Percentiles rank a stretch among this genome's conserved stretches.
phyloP scores from a whole-genome alignment of 2,797 vertebrate genomes.

The Sebastes jordani region DNA sequence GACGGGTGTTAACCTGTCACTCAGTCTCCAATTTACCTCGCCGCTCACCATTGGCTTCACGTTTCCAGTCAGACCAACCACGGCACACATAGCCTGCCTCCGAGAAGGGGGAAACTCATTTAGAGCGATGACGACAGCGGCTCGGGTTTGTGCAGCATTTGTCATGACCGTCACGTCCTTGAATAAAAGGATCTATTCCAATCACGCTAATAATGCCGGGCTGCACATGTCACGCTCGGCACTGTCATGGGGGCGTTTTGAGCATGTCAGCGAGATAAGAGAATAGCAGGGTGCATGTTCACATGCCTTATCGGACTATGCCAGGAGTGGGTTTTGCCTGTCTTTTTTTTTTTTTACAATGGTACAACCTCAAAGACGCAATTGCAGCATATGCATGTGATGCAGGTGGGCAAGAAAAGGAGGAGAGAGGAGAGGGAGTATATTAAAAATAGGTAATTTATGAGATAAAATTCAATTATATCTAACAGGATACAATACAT shows the following conservation, averaged over 20 bases:
- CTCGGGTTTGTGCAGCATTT: conserved; percentile 40
- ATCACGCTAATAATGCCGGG: conserved; percentile 73
- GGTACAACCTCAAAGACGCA: conserved; percentile 56
- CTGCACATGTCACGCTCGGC: conserved; percentile 62
- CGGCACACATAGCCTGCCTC: conserved; percentile 7
- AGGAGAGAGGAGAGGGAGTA: background rate
- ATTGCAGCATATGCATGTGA: conserved; percentile 40
- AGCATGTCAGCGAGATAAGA: conserved; percentile 79
- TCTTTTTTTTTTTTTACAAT: conserved; percentile 52
- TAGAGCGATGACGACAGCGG: conserved; percentile 43
- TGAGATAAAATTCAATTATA: conserved; percentile 14
- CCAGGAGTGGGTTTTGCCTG: conserved; percentile 73
- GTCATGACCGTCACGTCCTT: conserved; percentile 67
- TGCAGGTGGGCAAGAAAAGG: conserved; percentile 36
- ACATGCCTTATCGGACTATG: conserved; percentile 73
- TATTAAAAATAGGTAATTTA: conserved; percentile 22
- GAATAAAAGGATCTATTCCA: conserved; percentile 69
- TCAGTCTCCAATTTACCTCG: conserved; percentile 49
- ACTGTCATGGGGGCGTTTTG: conserved; percentile 72
- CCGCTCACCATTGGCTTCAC: conserved; percentile 36
- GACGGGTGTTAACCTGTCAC: conserved; percentile 67
- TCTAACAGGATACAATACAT: background rate
- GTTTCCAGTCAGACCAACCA: conserved; percentile 27
- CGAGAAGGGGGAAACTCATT: conserved; percentile 51
- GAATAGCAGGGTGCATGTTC: conserved; percentile 80